These are phyloP conservation scores for Formica exsecta DNA, from an alignment of 1,140 invertebrate species.

Conservation along the genomic window DNA sequence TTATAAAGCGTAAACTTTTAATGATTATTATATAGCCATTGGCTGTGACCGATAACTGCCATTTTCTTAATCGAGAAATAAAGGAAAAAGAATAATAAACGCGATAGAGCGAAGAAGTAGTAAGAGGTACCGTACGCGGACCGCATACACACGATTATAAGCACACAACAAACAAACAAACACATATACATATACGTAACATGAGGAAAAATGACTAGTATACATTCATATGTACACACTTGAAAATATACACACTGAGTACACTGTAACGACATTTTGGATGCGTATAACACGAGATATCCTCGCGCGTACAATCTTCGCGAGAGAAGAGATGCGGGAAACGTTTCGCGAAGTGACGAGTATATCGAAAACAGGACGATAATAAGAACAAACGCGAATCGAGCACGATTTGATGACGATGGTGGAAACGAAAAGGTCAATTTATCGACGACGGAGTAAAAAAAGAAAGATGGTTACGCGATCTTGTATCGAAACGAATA, in stretches of 20 bases:
- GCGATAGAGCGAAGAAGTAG: conserved; percentile 38
- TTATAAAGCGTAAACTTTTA: conserved; percentile 69
- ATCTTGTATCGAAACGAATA: conserved; percentile 22
- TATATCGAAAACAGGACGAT: conserved; percentile 31
- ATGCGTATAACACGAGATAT: conserved; percentile 18
- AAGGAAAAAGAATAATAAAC: conserved; percentile 72
- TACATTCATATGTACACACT: background rate
- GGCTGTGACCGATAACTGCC: conserved; percentile 87
- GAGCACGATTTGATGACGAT: background rate
- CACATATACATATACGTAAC: background rate
- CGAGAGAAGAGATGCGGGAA: conserved; percentile 16
- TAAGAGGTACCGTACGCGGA: conserved; percentile 20
- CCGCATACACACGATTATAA: conserved; percentile 17
- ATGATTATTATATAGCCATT: conserved; percentile 86
- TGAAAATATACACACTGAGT: background rate
- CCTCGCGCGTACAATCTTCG: conserved; percentile 2
- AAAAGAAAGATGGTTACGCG: conserved; percentile 17
- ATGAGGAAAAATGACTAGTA: background rate
- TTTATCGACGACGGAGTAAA: conserved; percentile 21
- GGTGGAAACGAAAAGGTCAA: conserved; percentile 34
- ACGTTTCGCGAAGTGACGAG: conserved; percentile 6
- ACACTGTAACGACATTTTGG: background rate
- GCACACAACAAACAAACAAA: background rate
- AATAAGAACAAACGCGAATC: conserved; percentile 14
- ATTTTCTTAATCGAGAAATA: conserved; percentile 84